These are phyloP conservation scores for Trematocara zebra DNA, from an alignment of 2,113 vertebrate genomes.

Conservation along the genomic window DNA sequence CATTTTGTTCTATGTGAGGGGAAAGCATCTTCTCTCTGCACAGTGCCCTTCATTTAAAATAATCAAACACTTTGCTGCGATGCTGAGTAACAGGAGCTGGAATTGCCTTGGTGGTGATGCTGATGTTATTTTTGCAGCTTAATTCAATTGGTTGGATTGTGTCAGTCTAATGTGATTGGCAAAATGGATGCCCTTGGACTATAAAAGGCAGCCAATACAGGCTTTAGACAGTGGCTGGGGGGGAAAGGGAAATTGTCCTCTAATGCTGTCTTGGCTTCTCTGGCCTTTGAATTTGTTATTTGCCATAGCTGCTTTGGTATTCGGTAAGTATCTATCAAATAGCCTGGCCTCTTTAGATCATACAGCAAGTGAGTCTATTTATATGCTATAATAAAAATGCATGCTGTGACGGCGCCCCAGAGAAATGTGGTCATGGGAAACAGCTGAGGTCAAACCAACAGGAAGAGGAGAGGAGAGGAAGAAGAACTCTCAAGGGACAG, in stretches of 20 bases:
- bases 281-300: not conserved
- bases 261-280: not conserved
- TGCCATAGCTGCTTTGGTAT: not conserved
- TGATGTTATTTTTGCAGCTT: constrained; percentile 49
- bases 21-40: not conserved
- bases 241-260: constrained; percentile 14
- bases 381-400: constrained; percentile 12
- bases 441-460: constrained; percentile 41
- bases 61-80: not conserved
- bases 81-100: not conserved
- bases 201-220: constrained; percentile 42
- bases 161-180: constrained; percentile 56
- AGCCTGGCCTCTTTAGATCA: constrained; percentile 10
- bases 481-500: constrained; percentile 5
- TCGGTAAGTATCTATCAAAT: not conserved
- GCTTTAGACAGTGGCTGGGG: constrained; percentile 20
- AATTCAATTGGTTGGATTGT: constrained; percentile 53
- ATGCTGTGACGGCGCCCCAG: not conserved
- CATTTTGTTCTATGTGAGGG: not conserved
- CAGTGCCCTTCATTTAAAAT: not conserved
- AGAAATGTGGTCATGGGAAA: constrained; percentile 64
- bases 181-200: constrained; percentile 49
- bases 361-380: constrained; percentile 21
- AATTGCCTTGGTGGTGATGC: constrained; percentile 1
- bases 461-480: constrained; percentile 31